phyloP scores from a whole-genome alignment of 2,113 vertebrate species.

The Nanorana parkeri region DNA sequence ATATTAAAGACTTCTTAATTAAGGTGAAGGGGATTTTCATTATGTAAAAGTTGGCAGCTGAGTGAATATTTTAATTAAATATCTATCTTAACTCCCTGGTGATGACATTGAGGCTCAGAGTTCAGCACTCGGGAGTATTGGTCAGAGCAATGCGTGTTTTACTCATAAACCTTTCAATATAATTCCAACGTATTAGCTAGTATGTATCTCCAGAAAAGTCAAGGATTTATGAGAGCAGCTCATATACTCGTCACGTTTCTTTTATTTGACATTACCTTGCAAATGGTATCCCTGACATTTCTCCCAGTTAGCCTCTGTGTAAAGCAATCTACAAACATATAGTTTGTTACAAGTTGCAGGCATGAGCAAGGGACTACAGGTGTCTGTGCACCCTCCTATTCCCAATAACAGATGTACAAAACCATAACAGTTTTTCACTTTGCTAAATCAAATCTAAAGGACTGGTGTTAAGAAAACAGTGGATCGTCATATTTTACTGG shows the following conservation, averaged over 20 bases:
- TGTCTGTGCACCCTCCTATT: background rate
- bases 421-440: too few relatives aligned
- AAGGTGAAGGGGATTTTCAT: constrained; percentile 34
- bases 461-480: too few relatives aligned
- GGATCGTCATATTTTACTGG: too few relatives aligned
- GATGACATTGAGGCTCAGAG: constrained; percentile 3
- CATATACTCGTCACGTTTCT: constrained; percentile 3
- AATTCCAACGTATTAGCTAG: constrained; percentile 5
- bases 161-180: constrained; percentile 41
- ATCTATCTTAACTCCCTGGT: constrained; percentile 20
- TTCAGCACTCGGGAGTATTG: background rate
- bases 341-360: background rate
- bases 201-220: background rate
- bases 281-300: constrained; percentile 13
- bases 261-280: constrained; percentile 11
- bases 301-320: background rate
- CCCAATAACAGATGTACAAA: background rate
- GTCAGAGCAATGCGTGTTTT: constrained; percentile 20
- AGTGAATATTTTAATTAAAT: constrained; percentile 49
- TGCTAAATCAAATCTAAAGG: too few relatives aligned
- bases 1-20: constrained; percentile 31
- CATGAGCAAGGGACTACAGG: background rate
- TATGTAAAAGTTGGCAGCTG: background rate
- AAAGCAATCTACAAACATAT: background rate
- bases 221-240: background rate